phyloP scores from a whole-genome alignment of 2,888 invertebrate genomes.

The Microdon myrmicae region DNA sequence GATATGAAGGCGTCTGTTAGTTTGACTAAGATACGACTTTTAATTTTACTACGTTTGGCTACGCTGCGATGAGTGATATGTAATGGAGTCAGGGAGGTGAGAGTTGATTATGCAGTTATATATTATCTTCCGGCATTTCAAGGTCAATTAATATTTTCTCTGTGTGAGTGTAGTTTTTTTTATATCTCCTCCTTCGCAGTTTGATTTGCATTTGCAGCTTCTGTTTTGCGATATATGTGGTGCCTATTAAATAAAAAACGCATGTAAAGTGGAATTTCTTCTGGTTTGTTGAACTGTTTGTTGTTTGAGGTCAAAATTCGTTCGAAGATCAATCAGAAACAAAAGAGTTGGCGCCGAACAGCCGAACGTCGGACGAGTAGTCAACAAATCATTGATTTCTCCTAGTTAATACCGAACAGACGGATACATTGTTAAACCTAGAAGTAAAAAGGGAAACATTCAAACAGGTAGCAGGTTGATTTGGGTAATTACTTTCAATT shows the following conservation, averaged over 20 bases:
- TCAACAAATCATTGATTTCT: no score
- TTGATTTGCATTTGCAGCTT: not conserved
- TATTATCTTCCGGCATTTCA: conserved; percentile 41
- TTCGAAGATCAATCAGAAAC: no score
- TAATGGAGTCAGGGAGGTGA: conserved; percentile 44
- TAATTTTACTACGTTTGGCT: not conserved
- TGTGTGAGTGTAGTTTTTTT: conserved; percentile 1
- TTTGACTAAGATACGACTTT: conserved; percentile 1
- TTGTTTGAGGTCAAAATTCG: not conserved
- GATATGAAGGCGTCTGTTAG: not conserved
- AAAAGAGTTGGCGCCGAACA: no score
- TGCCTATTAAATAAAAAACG: no score
- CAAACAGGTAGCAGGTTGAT: no score
- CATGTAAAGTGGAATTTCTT: no score
- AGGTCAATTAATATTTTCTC: conserved; percentile 21
- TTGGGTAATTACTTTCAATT: no score
- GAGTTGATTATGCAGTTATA: not conserved
- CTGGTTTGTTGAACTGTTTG: not conserved
- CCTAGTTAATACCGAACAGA: no score
- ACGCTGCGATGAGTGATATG: conserved; percentile 13
- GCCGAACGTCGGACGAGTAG: no score
- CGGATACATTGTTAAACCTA: no score
- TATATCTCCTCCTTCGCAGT: not conserved
- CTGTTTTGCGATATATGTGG: not conserved
- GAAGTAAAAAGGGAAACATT: no score